Conservation (phyloP, 2,888 invertebrate genomes). For the Amphipoea oculea region DNA sequence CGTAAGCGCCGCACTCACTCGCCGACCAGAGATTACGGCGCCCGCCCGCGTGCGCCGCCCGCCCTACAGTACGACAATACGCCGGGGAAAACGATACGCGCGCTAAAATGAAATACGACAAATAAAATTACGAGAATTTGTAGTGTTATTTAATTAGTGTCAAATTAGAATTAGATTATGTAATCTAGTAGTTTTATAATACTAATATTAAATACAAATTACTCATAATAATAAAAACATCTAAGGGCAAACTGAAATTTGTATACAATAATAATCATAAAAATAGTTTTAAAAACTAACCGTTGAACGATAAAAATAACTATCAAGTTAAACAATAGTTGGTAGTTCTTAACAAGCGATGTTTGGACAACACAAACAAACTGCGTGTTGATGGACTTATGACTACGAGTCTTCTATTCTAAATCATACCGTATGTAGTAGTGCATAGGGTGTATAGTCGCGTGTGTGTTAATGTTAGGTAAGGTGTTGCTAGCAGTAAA, state of each 20-base stretch:
- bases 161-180: slow-evolving; percentile 26
- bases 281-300: slow-evolving; percentile 64
- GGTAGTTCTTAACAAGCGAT: slow-evolving; percentile 70
- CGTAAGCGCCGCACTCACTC: slow-evolving; percentile 73
- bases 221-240: slow-evolving; percentile 26
- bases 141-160: slow-evolving; percentile 48
- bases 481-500: slow-evolving; percentile 77
- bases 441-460: slow-evolving; percentile 61
- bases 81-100: slow-evolving; percentile 52
- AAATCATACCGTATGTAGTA: slow-evolving; percentile 57
- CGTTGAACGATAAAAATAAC: slow-evolving; percentile 78
- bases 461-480: slow-evolving; percentile 54
- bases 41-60: slow-evolving; percentile 77
- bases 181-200: slow-evolving; percentile 16
- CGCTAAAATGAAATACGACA: slow-evolving; percentile 51
- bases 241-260: slow-evolving; percentile 44
- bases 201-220: background rate
- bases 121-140: slow-evolving; percentile 27
- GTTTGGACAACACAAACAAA: slow-evolving; percentile 72
- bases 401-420: slow-evolving; percentile 22
- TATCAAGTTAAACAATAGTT: slow-evolving; percentile 78
- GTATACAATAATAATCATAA: slow-evolving; percentile 72
- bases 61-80: slow-evolving; percentile 58
- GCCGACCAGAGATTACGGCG: slow-evolving; percentile 80
- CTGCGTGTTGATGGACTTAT: slow-evolving; percentile 72